A percentile compares a stretch with the other conserved stretches of the same genome.
These are phyloP conservation scores for Trachurus trachurus DNA, from an alignment of 2,797 vertebrate genomes.

Conservation along the genomic window DNA sequence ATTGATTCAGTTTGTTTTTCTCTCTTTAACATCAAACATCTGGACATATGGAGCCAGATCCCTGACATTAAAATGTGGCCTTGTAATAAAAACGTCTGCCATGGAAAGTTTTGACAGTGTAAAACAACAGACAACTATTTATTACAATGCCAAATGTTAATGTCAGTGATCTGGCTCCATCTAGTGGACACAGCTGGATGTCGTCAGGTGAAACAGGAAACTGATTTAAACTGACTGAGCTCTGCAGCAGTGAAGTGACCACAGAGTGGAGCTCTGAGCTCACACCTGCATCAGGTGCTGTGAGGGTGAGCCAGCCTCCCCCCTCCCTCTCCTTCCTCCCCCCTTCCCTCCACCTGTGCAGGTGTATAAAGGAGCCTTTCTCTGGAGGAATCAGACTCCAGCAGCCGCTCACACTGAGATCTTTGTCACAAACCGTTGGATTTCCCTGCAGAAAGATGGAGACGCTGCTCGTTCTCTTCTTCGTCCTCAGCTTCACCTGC, in stretches of 20 bases:
- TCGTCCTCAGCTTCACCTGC: not conserved
- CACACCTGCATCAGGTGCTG: not conserved
- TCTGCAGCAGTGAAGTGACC: conserved; percentile 1
- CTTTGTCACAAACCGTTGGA: conserved; percentile 55
- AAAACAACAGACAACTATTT: too few relatives aligned
- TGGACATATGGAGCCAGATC: too few relatives aligned
- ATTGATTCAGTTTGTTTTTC: too few relatives aligned
- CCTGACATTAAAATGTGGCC: too few relatives aligned
- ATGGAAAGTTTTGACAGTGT: too few relatives aligned
- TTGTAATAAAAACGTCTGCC: too few relatives aligned
- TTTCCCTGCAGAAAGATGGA: conserved; percentile 61
- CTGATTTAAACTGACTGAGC: not conserved
- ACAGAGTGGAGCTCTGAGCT: conserved; percentile 41
- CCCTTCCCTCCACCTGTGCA: conserved; percentile 48
- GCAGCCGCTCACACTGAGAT: conserved; percentile 58
- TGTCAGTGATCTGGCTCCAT: too few relatives aligned
- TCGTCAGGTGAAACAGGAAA: not conserved
- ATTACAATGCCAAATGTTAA: too few relatives aligned
- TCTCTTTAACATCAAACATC: too few relatives aligned
- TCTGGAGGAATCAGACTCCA: conserved; percentile 62
- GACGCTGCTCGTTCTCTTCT: conserved; percentile 29
- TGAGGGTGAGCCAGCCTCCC: conserved; percentile 3
- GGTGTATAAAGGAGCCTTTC: conserved; percentile 76
- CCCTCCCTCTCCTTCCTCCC: not conserved
- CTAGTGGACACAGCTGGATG: not conserved